These are phyloP conservation scores for Peromyscus attwateri DNA, from an alignment of 2,797 vertebrate genomes.

Conservation along the genomic window DNA sequence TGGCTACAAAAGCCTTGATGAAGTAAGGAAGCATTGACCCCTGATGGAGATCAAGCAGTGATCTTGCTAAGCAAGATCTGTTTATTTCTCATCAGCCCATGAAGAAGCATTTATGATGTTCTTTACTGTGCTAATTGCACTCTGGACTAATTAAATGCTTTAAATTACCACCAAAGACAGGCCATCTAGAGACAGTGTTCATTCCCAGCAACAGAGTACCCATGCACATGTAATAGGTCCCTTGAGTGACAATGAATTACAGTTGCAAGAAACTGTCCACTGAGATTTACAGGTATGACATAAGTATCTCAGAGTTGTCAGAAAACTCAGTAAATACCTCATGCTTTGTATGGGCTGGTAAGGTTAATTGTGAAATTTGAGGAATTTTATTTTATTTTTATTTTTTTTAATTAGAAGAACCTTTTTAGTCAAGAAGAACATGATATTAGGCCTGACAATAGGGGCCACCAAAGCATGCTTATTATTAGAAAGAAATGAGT, in stretches of 20 bases:
- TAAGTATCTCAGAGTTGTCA: neutral
- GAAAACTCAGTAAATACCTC: neutral
- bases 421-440: neutral
- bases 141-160: neutral
- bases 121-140: neutral
- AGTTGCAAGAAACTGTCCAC: neutral
- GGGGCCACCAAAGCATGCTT: neutral
- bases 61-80: neutral
- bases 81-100: neutral
- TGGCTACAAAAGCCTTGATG: neutral
- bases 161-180: neutral
- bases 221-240: neutral
- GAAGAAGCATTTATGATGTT: neutral
- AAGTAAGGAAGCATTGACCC: neutral
- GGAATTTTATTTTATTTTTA: neutral
- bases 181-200: neutral
- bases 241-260: neutral
- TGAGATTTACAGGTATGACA: neutral
- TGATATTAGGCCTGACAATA: neutral
- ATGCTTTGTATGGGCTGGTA: neutral
- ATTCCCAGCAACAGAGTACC: neutral
- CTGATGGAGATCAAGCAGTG: neutral
- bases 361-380: slow-evolving; percentile 15
- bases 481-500: neutral
- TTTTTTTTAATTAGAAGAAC: neutral